These are phyloP conservation scores for Cyprinodon diabolis DNA, from an alignment of 2,797 vertebrate species.

Conservation along the genomic window DNA sequence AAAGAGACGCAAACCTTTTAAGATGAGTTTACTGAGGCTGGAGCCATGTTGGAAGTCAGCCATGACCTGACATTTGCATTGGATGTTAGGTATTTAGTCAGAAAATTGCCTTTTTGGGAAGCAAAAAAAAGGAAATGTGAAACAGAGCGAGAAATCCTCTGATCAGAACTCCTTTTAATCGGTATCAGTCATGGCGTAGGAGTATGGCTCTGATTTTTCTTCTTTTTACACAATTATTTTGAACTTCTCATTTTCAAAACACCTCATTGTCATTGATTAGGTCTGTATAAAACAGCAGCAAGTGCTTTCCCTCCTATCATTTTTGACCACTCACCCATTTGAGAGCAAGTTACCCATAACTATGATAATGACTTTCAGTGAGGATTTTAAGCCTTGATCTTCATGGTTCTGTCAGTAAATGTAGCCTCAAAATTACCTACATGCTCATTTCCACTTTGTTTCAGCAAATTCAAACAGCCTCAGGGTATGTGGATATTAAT, in stretches of 20 bases:
- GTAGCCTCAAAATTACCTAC: slow-evolving; percentile 29
- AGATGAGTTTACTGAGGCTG: slow-evolving; percentile 19
- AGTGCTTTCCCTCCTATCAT: slow-evolving; percentile 39
- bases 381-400: slow-evolving; percentile 54
- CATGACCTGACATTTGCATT: slow-evolving; percentile 27
- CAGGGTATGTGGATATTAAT: slow-evolving; percentile 21
- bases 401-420: slow-evolving; percentile 29
- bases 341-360: slow-evolving; percentile 39
- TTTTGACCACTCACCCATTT: slow-evolving; percentile 60
- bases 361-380: slow-evolving; percentile 54
- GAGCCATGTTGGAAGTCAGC: slow-evolving; percentile 9
- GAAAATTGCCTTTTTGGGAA: slow-evolving; percentile 21
- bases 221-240: slow-evolving; percentile 39
- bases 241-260: slow-evolving; percentile 50
- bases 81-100: slow-evolving; percentile 28
- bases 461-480: slow-evolving; percentile 22
- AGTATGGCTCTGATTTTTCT: slow-evolving; percentile 31
- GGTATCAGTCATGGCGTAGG: slow-evolving; percentile 36
- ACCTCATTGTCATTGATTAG: slow-evolving; percentile 47
- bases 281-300: slow-evolving; percentile 23
- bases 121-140: not conserved
- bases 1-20: slow-evolving; percentile 14
- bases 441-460: slow-evolving; percentile 26
- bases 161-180: slow-evolving; percentile 54
- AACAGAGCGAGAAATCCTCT: slow-evolving; percentile 16